phyloP scores from a whole-genome alignment of 2,888 invertebrate species.

The Baronia brevicornis region DNA sequence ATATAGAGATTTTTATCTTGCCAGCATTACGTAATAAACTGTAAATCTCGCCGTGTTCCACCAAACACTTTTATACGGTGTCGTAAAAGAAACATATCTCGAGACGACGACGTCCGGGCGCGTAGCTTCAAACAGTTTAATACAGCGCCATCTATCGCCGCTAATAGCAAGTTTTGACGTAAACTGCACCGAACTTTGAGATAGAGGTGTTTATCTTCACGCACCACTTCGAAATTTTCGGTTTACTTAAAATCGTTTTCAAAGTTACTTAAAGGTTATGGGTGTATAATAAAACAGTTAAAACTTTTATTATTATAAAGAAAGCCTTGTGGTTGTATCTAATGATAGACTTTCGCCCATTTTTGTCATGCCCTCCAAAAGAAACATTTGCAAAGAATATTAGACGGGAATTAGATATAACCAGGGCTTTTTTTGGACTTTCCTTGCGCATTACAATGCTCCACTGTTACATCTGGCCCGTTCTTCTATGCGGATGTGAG shows the following conservation, averaged over 20 bases:
- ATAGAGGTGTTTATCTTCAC: slow-evolving; percentile 52
- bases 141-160: slow-evolving; percentile 60
- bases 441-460: no score
- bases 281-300: no score
- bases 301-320: no score
- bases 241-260: slow-evolving; percentile 29
- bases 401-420: no score
- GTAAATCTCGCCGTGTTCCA: slow-evolving; percentile 28
- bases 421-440: no score
- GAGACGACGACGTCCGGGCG: slow-evolving; percentile 22
- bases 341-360: no score
- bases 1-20: slow-evolving; percentile 4
- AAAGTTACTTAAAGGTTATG: slow-evolving; percentile 14
- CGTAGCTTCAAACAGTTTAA: slow-evolving; percentile 38
- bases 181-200: slow-evolving; percentile 40
- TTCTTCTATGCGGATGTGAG: no score
- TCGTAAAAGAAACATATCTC: slow-evolving; percentile 39
- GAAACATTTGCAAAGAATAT: no score
- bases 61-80: slow-evolving; percentile 37
- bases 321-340: no score
- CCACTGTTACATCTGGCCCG: no score
- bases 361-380: no score
- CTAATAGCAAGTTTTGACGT: slow-evolving; percentile 58
- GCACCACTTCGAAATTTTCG: slow-evolving; percentile 47
- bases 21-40: slow-evolving; percentile 11